Conservation (phyloP, 2,888 invertebrate genomes). For the Chaitophorus viminalis region DNA sequence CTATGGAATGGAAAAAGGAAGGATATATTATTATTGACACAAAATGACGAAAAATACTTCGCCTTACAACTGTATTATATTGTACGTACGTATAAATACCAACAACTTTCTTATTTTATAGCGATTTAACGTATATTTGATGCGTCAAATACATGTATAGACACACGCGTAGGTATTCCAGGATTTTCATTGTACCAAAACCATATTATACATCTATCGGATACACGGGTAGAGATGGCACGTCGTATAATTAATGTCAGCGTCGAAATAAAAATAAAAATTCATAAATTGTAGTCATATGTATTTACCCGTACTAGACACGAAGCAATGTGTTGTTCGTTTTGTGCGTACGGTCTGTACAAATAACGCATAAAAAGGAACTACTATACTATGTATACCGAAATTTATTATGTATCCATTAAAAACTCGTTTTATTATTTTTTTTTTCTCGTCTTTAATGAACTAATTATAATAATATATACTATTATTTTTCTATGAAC, state of each 20-base stretch:
- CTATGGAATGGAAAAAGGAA: background rate
- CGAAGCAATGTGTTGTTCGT: too few species aligned
- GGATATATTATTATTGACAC: background rate
- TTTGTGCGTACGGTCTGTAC: too few species aligned
- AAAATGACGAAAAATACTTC: background rate
- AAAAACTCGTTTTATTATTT: background rate
- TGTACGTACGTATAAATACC: background rate
- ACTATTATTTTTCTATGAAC: background rate
- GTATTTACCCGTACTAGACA: background rate
- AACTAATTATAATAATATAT: background rate
- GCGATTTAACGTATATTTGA: conserved; percentile 14
- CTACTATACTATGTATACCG: background rate
- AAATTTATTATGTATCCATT: background rate
- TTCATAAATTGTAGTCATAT: background rate
- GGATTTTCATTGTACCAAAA: background rate
- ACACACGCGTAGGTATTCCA: background rate
- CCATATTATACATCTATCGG: background rate
- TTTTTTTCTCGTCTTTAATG: background rate
- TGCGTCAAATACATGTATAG: background rate
- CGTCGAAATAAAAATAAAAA: background rate
- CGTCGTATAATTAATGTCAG: background rate
- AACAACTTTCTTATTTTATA: conserved; percentile 1
- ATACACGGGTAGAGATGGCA: background rate
- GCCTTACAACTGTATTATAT: background rate
- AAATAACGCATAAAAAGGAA: background rate